These are phyloP conservation scores for Trachelus troglodyta DNA, from an alignment of 2,888 invertebrate species.

Conservation along the genomic window DNA sequence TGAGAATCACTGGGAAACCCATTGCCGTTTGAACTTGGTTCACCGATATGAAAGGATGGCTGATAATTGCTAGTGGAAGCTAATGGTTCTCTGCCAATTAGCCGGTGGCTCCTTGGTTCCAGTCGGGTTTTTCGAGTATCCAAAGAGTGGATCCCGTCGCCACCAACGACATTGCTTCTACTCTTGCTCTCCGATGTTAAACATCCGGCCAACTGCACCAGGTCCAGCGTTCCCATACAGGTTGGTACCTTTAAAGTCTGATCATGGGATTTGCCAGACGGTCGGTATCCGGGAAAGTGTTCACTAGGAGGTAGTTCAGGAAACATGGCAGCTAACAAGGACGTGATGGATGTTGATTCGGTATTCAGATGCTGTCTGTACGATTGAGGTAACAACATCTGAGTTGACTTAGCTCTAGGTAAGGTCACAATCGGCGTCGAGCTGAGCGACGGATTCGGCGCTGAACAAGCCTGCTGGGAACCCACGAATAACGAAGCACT, in stretches of 20 bases:
- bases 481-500: constrained; percentile 51
- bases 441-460: constrained; percentile 61
- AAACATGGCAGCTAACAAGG: constrained; percentile 62
- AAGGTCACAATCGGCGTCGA: constrained; percentile 58
- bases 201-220: constrained; percentile 49
- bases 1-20: constrained; percentile 39
- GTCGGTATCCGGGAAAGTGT: constrained; percentile 55
- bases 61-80: constrained; percentile 31
- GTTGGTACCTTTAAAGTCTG: constrained; percentile 47
- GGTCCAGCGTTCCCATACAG: constrained; percentile 48
- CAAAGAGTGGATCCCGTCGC: constrained; percentile 41
- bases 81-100: constrained; percentile 41
- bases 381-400: constrained; percentile 55
- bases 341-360: constrained; percentile 56
- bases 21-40: constrained; percentile 35
- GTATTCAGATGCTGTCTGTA: constrained; percentile 35
- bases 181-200: constrained; percentile 41
- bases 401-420: constrained; percentile 64
- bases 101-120: constrained; percentile 55
- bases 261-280: constrained; percentile 42
- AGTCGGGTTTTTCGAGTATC: constrained; percentile 50
- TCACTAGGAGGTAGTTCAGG: constrained; percentile 55
- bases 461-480: constrained; percentile 60
- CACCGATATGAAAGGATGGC: constrained; percentile 28
- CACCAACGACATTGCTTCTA: constrained; percentile 35